These are phyloP conservation scores for Andinoacara biseriatus DNA, from an alignment of 2,113 vertebrate genomes.

Conservation along the genomic window DNA sequence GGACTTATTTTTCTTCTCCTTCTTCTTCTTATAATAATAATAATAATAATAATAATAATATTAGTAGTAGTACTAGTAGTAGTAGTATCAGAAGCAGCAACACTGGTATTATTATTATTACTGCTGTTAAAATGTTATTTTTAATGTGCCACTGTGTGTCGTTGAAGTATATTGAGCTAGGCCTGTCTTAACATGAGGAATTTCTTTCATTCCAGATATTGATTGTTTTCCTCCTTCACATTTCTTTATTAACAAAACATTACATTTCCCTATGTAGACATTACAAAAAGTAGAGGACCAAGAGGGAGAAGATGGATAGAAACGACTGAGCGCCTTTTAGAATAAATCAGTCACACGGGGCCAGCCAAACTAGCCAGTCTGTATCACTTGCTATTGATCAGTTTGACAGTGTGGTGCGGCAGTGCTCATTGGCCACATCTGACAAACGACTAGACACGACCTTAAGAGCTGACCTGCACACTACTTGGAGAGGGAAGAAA, in stretches of 20 bases:
- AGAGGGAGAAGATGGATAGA: constrained; percentile 14
- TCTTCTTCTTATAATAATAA: background rate
- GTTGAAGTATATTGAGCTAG: background rate
- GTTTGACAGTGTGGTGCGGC: constrained; percentile 59
- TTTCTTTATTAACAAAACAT: constrained; percentile 56
- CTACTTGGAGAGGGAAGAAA: constrained; percentile 2
- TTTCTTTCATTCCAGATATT: constrained; percentile 38
- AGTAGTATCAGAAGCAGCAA: background rate
- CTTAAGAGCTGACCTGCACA: constrained; percentile 79
- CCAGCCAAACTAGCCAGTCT: constrained; percentile 62
- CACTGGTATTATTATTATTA: background rate
- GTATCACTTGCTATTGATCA: constrained; percentile 77
- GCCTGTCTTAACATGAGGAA: constrained; percentile 15
- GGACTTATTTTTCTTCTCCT: background rate
- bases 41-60: background rate
- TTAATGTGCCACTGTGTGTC: background rate
- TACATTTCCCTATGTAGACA: constrained; percentile 54
- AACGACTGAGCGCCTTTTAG: constrained; percentile 58
- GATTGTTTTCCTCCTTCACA: constrained; percentile 25
- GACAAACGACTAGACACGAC: constrained; percentile 79
- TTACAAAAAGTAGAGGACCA: constrained; percentile 39
- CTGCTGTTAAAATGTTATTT: background rate
- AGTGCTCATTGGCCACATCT: constrained; percentile 59
- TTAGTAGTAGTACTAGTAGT: no score
- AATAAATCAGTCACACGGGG: constrained; percentile 64